phyloP scores from a whole-genome alignment of 2,797 vertebrate species.

The Myioborus melanocephalus region DNA sequence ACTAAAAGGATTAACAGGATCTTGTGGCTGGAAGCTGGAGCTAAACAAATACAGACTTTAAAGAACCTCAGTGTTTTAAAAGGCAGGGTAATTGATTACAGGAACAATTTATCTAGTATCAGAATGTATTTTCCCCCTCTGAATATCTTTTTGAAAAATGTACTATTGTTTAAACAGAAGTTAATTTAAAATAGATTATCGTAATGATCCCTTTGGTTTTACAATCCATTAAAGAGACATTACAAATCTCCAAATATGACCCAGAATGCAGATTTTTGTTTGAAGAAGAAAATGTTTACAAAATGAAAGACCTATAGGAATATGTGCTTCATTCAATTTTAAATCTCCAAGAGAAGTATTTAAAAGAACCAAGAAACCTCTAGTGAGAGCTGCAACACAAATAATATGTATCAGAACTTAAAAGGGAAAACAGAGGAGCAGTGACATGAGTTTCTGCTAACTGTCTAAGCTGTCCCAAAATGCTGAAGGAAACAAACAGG shows the following conservation, averaged over 20 bases:
- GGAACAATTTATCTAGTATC: background rate
- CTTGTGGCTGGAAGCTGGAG: background rate
- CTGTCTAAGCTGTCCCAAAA: constrained; percentile 1
- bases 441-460: background rate
- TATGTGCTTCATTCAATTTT: constrained; percentile 26
- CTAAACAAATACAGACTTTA: background rate
- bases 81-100: background rate
- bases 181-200: constrained; percentile 56
- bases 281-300: constrained; percentile 49
- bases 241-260: constrained; percentile 51
- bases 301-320: constrained; percentile 52
- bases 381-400: background rate
- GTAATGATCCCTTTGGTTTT: constrained; percentile 44
- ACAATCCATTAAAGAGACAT: constrained; percentile 33
- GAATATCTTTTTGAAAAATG: constrained; percentile 25
- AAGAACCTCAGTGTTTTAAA: background rate
- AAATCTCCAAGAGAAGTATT: constrained; percentile 12
- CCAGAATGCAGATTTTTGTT: constrained; percentile 56
- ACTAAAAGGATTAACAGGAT: background rate
- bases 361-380: constrained; percentile 8
- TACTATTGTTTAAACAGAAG: constrained; percentile 37
- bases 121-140: background rate
- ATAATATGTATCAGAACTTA: constrained; percentile 4
- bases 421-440: background rate
- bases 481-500: background rate